Conservation (phyloP, 2,113 vertebrate genomes). For the Phoenicopterus ruber region DNA sequence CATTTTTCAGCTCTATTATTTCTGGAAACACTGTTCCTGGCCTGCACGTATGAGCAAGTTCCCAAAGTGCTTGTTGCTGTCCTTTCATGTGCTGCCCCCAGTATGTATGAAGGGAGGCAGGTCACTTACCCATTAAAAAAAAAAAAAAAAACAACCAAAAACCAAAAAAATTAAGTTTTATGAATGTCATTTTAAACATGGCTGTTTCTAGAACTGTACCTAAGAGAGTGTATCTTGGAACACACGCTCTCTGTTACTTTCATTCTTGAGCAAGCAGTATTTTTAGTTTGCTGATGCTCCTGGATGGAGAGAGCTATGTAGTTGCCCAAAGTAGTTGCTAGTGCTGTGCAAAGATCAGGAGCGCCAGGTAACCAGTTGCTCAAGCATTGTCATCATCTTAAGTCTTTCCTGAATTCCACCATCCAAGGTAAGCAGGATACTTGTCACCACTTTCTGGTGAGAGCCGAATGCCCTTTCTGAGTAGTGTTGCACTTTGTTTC, state of each 20-base stretch:
- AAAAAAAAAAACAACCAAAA: background rate
- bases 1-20: background rate
- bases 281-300: background rate
- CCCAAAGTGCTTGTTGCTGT: background rate
- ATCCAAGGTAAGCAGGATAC: background rate
- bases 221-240: background rate
- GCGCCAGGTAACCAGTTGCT: background rate
- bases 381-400: background rate
- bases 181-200: background rate
- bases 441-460: background rate
- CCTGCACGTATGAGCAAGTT: background rate
- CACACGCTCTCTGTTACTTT: background rate
- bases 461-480: background rate
- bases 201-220: background rate
- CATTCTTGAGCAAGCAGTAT: background rate
- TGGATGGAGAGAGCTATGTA: background rate
- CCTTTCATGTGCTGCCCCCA: background rate
- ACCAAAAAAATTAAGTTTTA: background rate
- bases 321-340: background rate
- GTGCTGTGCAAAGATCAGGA: background rate
- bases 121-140: background rate
- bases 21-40: background rate
- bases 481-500: background rate
- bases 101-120: background rate
- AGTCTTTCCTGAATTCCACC: background rate